Base-by-base conservation (phyloP, 1,140 invertebrate genomes). In the Cryptotermes secundus region DNA sequence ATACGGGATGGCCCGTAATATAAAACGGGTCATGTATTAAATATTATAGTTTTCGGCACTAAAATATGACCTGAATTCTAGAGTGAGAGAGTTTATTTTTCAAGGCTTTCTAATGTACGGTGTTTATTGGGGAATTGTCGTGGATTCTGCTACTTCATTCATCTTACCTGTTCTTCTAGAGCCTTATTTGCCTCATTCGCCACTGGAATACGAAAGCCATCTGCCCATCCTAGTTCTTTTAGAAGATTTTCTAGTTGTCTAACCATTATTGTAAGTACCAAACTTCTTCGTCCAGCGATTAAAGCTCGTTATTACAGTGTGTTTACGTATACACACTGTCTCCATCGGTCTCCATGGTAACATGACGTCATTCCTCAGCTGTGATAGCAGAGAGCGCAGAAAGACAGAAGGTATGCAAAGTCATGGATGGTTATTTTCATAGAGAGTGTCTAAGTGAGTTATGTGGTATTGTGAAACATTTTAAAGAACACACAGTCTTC, bases 141-240 rank as follows among this genome's bases (percentile, higher is more conserved):
- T 19, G 19, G 19, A 22, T 22, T 49, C 19, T 49, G 14, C 3
- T 4, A 38, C 4, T 38, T 22, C 34, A 34, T 81, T 19, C 31
- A 7, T 81, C 1, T 88, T 90, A 90, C 93, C 88, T 91, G 90
- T 88, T 88, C 90, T 89, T 95, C 94, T 24, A 95, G 89, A 86
- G 86, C 88, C 88, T 92, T 92, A 86, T 96, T 96, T 87, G 93
- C 92, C 83, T 92, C 91, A 89, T 95, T 94, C 9, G 94, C 93
- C 31, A 95, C 90, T 9, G 95, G 95, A 86, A 96, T 92, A 86
- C 92, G 92, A 85, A 94, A 94, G 24, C 94, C 94, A 86, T 93
- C 91, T 83, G 91, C 90, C 93, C 94, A 95, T 22, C 94, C 94
- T n/a, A 95, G 88, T 86, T 93, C 90, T 87, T 92, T 92, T 42